Conservation (phyloP, 1,140 invertebrate genomes). For the Sitobion miscanthi region DNA sequence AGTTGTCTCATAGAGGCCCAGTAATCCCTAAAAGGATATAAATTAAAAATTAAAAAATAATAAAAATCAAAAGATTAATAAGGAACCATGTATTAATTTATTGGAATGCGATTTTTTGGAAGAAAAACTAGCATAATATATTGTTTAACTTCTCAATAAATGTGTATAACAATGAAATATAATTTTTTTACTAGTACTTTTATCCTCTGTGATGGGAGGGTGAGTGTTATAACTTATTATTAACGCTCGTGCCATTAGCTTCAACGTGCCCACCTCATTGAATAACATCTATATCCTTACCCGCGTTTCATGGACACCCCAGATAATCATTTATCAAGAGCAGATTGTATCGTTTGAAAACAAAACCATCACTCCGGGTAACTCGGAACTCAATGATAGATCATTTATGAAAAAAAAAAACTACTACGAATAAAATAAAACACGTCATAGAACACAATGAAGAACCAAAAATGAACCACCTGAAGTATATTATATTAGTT, state of each 20-base stretch:
- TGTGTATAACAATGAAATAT: neutral
- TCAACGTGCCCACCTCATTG: neutral
- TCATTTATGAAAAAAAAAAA: conserved; percentile 22
- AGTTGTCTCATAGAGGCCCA: too few relatives aligned
- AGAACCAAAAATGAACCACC: neutral
- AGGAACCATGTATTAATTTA: too few relatives aligned
- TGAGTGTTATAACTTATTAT: neutral
- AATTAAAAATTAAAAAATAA: too few relatives aligned
- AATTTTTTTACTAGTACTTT: neutral
- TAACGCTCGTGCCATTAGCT: conserved; percentile 9
- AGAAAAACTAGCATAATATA: too few relatives aligned
- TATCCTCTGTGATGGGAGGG: neutral
- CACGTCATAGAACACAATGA: neutral
- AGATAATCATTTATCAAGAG: conserved; percentile 22
- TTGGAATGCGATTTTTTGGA: too few relatives aligned
- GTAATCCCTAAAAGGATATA: too few relatives aligned
- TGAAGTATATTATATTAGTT: neutral
- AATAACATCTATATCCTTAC: neutral
- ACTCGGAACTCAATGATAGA: neutral
- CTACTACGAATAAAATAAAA: neutral
- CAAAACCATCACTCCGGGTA: conserved; percentile 24
- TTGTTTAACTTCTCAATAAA: neutral
- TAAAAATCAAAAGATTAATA: too few relatives aligned
- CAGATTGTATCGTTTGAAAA: conserved; percentile 29
- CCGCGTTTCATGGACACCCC: neutral